phyloP scores from a whole-genome alignment of 2,888 invertebrate genomes.

The Drosophila leonis region DNA sequence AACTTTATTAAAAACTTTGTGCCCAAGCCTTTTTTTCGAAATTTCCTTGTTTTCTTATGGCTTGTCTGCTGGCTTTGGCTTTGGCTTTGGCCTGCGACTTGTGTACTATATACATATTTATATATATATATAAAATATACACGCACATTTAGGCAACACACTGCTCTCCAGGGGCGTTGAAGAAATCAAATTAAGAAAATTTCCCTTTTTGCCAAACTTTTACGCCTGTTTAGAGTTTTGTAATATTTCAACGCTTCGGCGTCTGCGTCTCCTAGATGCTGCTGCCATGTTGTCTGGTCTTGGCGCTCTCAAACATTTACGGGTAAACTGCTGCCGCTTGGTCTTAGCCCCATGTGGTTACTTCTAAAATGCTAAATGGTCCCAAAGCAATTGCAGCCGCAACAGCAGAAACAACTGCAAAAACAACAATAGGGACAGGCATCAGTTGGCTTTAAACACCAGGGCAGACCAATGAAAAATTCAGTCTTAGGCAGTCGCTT shows the following conservation, averaged over 20 bases:
- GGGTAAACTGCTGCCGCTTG: slow-evolving; percentile 54
- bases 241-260: slow-evolving; percentile 62
- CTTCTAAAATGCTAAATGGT: slow-evolving; percentile 81
- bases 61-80: slow-evolving; percentile 38
- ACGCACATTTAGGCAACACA: slow-evolving; percentile 66
- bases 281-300: slow-evolving; percentile 53
- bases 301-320: slow-evolving; percentile 51
- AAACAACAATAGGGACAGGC: slow-evolving; percentile 29
- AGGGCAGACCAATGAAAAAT: slow-evolving; percentile 34
- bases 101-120: slow-evolving; percentile 46
- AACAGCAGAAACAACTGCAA: slow-evolving; percentile 51
- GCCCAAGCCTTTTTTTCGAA: slow-evolving; percentile 67
- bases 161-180: slow-evolving; percentile 74
- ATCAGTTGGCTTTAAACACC: slow-evolving; percentile 54
- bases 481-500: slow-evolving; percentile 29
- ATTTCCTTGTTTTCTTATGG: slow-evolving; percentile 48
- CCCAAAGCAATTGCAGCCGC: slow-evolving; percentile 77
- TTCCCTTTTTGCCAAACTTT: slow-evolving; percentile 68
- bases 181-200: slow-evolving; percentile 81
- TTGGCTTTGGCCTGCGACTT: slow-evolving; percentile 30
- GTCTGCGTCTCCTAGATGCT: slow-evolving; percentile 22
- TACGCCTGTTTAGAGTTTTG: slow-evolving; percentile 74
- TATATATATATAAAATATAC: slow-evolving; percentile 65
- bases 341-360: slow-evolving; percentile 81
- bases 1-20: slow-evolving; percentile 81